Base-by-base conservation (phyloP, 2,888 invertebrate species). In the Diplolepis rosae region DNA sequence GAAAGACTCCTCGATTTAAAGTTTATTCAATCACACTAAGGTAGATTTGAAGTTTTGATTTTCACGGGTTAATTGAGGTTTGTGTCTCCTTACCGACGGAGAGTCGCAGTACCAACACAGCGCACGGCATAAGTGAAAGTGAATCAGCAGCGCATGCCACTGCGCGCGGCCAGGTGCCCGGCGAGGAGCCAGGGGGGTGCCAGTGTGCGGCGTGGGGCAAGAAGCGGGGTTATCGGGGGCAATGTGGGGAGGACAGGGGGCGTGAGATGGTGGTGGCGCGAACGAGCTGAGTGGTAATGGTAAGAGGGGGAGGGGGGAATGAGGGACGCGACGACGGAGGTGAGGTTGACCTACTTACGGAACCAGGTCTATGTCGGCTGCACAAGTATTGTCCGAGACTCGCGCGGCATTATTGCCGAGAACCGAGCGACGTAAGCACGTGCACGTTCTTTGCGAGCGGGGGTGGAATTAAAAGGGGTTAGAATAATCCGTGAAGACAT, bases 291-390 rank as follows among this genome's bases (percentile, higher is more conserved):
- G 28, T 18, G 35, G 13, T 42, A 15, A 52, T 51, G 42, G 42
- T 24, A 32, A 4, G 68, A 24, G 45, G 30, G 68, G 66, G 65
- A 76, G 76, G 65, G 77, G 68, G 71, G 65, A 77, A 76, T 79
- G 74, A 67, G 77, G 71, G 69, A 68, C 69, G 65, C 70, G 72
- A 68, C 56, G 42, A 52, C 61, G 42, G 48, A 70, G 80, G 88
- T 79, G 86, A 87, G 88, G 90, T 89, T 94, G 95, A 95, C 95
- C 95, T 93, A 95, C 95, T 95, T 95, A 95, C 93, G 93, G 94
- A 95, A 95, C 94, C 95, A 95, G 95, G 95, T 95, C 95, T 95
- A 95, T 95, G 95, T 95, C 88, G 88, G 88, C 87, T 80, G 88
- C 79, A 87, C 80, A 87, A 88, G 84, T 87, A 88, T 88, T 88